Percentiles rank a stretch among this genome's conserved stretches.
Evolutionary conservation across 1,140 invertebrate species (phyloP).

Genomic region (Heliconius himera): DNA sequence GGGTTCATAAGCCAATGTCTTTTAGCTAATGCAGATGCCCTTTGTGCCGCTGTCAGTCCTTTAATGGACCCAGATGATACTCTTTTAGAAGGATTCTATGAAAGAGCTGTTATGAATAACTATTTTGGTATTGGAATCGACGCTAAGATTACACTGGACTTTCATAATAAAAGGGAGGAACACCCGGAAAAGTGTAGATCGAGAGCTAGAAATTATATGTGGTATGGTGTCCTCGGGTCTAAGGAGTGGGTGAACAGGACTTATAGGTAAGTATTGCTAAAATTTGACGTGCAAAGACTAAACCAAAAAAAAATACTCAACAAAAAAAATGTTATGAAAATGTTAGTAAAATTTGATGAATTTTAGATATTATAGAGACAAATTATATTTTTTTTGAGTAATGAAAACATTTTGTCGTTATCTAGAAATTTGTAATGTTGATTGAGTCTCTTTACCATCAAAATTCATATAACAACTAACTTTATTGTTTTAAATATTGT

Average conservation of each 20-base stretch:
- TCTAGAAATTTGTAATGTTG: too few relatives aligned
- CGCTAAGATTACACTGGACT: constrained; percentile 98
- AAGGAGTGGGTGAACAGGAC: constrained; percentile 95
- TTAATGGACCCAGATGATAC: constrained; percentile 96
- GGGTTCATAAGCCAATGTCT: constrained; percentile 86
- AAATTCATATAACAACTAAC: too few relatives aligned
- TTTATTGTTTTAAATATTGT: too few relatives aligned
- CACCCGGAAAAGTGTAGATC: constrained; percentile 98
- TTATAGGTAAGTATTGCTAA: constrained; percentile 85
- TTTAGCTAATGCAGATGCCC: constrained; percentile 96
- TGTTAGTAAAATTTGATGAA: too few relatives aligned
- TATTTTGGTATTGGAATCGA: constrained; percentile 99
- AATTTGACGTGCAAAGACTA: too few relatives aligned
- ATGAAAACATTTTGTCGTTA: too few relatives aligned
- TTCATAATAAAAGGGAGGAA: constrained; percentile 98
- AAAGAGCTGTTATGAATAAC: constrained; percentile 99
- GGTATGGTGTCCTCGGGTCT: constrained; percentile 97
- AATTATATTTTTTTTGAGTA: too few relatives aligned
- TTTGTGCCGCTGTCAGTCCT: constrained; percentile 96
- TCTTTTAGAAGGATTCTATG: constrained; percentile 94
- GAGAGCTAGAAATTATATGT: constrained; percentile 98
- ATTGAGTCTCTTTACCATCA: too few relatives aligned
- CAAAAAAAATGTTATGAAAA: too few relatives aligned
- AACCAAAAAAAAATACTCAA: too few relatives aligned
- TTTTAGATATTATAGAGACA: too few relatives aligned